Evolutionary conservation across 2,888 invertebrate genomes (phyloP).

Genomic region (Autographa gamma): DNA sequence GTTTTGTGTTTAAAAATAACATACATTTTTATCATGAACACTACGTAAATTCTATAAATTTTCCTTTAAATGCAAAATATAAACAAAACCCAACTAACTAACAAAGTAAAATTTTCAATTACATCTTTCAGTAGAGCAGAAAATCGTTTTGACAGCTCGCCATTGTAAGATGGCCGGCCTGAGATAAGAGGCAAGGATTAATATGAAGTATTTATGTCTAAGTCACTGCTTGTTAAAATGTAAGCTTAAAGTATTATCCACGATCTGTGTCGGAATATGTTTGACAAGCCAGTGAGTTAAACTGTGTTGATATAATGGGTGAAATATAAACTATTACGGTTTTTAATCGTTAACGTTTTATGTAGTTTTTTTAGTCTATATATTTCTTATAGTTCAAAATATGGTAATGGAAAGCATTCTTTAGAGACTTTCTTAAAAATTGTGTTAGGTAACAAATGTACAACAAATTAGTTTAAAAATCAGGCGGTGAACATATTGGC

Average conservation of each 20-base stretch:
- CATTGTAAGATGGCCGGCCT: conserved; percentile 39
- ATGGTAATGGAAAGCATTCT: too few species aligned
- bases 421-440: too few species aligned
- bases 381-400: too few species aligned
- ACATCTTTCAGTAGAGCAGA: conserved; percentile 35
- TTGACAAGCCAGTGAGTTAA: neutral
- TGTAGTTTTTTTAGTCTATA: too few species aligned
- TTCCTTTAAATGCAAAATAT: neutral
- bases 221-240: conserved; percentile 31
- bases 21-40: too few species aligned
- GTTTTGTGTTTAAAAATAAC: too few species aligned
- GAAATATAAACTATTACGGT: neutral
- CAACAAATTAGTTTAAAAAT: too few species aligned
- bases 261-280: conserved; percentile 7
- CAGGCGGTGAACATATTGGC: too few species aligned
- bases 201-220: conserved; percentile 37
- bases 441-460: too few species aligned
- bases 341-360: too few species aligned
- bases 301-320: conserved; percentile 2
- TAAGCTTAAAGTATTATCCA: conserved; percentile 35
- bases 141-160: conserved; percentile 44
- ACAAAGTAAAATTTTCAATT: conserved; percentile 47
- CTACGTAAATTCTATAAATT: too few species aligned
- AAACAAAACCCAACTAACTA: neutral
- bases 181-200: conserved; percentile 41